phyloP scores from a whole-genome alignment of 2,113 vertebrate species.

The Lepisosteus oculatus region DNA sequence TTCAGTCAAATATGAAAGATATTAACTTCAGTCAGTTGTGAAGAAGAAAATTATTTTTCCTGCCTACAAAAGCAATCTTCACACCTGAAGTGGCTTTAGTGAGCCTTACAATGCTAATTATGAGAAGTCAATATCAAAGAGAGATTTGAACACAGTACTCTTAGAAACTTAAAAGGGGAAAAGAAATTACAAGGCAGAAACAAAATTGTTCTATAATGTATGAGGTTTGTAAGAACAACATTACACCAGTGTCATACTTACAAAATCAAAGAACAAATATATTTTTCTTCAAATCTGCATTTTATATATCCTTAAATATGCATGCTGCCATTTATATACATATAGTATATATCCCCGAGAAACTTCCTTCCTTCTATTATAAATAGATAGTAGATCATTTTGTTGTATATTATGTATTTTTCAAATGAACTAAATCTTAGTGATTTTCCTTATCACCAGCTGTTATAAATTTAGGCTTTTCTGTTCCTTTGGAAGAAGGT shows the following conservation, averaged over 20 bases:
- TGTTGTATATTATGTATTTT: neutral
- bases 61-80: slow-evolving; percentile 58
- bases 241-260: neutral
- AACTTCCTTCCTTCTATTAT: too few relatives aligned
- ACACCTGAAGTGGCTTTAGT: slow-evolving; percentile 46
- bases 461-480: too few relatives aligned
- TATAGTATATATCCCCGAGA: too few relatives aligned
- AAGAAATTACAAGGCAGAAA: neutral
- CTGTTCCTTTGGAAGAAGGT: too few relatives aligned
- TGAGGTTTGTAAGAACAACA: neutral
- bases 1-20: slow-evolving; percentile 11
- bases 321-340: too few relatives aligned
- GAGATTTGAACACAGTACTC: neutral
- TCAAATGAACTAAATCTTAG: too few relatives aligned
- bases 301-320: too few relatives aligned
- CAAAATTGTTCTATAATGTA: neutral
- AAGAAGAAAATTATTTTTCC: slow-evolving; percentile 44
- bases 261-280: neutral
- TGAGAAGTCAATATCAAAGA: neutral
- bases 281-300: too few relatives aligned
- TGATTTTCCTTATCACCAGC: too few relatives aligned
- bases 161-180: neutral
- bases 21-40: slow-evolving; percentile 1
- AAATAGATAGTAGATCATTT: too few relatives aligned
- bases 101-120: slow-evolving; percentile 5